phyloP scores from a whole-genome alignment of 2,888 invertebrate species.

The Nomada goodeniana region DNA sequence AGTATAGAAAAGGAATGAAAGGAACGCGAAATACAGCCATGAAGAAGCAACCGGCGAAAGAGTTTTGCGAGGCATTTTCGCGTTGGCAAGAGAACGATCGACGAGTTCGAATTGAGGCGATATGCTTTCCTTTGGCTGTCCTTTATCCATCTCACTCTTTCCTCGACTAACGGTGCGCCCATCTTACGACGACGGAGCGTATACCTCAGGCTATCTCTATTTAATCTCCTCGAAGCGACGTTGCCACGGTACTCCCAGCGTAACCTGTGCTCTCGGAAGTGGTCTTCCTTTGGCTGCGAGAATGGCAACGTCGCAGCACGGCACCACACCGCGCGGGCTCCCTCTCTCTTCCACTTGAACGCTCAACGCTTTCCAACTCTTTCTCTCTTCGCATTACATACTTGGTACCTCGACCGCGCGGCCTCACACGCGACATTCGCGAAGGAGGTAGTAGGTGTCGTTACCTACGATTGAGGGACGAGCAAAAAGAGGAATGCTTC shows the following conservation, averaged over 20 bases:
- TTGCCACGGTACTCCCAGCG: slow-evolving; percentile 58
- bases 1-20: background rate
- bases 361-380: slow-evolving; percentile 33
- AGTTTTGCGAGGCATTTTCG: slow-evolving; percentile 35
- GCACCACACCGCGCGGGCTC: slow-evolving; percentile 40
- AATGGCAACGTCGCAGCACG: slow-evolving; percentile 66
- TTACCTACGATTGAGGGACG: slow-evolving; percentile 66
- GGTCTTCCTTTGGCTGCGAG: slow-evolving; percentile 38
- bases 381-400: slow-evolving; percentile 28
- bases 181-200: slow-evolving; percentile 56
- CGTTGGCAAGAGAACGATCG: slow-evolving; percentile 55
- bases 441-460: slow-evolving; percentile 70
- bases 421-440: slow-evolving; percentile 63
- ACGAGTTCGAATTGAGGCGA: slow-evolving; percentile 56
- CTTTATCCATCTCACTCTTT: slow-evolving; percentile 69
- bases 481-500: slow-evolving; percentile 62
- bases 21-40: background rate
- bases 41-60: slow-evolving; percentile 8
- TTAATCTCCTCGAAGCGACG: slow-evolving; percentile 67
- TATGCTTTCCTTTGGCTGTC: slow-evolving; percentile 69
- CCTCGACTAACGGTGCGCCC: slow-evolving; percentile 72
- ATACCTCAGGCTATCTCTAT: slow-evolving; percentile 70
- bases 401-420: slow-evolving; percentile 60
- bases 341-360: slow-evolving; percentile 22
- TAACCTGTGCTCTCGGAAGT: slow-evolving; percentile 64